Base-by-base conservation (phyloP, 2,888 invertebrate genomes). In the Drosophila merina region DNA sequence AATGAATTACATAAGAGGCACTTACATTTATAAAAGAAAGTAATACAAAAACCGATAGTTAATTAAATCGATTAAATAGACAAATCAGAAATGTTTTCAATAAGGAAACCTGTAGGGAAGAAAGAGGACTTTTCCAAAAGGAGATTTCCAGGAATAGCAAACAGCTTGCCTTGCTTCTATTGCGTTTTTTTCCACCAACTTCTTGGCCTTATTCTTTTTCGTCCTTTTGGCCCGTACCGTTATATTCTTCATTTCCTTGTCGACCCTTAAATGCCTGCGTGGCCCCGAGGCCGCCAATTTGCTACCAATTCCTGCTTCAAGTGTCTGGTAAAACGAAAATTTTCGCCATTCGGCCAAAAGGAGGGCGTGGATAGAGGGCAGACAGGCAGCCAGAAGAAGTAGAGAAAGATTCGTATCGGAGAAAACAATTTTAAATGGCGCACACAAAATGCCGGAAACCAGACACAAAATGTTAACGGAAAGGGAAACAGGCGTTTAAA, bases 361-460 rank as follows among this genome's bases (percentile, higher is more conserved):
- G 25, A 33, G 40, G 33, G 8, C 14, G 33, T 4, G 40, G 40
- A 20, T 20, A 20, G 20, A 20, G 14, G 12, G 47, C n/a, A 10
- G 28, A 28, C 12, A 2, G 40, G 8, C 1, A 25, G 28, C 25
- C 25, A 14, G 50, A 38, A 40, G 38, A 48, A 40, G 52, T 28
- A 38, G 28, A 28, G 14, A 42, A 42, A 14, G 88, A 87, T 83
- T 86, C 80, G 84, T 79, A 81, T 85, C 83, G 73, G 60, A 75
- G 79, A 87, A 83, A 83, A 87, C 83, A 83, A 87, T 83, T 87
- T 83, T 87, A 87, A 83, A 77, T 77, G 72, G 83, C 82, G 75
- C 51, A 87, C 83, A 87, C 64, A 87, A 87, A 87, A 85, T 85
- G 83, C 87, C 83, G 83, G 83, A 83, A 87, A 82, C 87, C 87